These are phyloP conservation scores for Tetrapedia diversipes DNA, from an alignment of 2,888 invertebrate genomes.

Conservation along the genomic window DNA sequence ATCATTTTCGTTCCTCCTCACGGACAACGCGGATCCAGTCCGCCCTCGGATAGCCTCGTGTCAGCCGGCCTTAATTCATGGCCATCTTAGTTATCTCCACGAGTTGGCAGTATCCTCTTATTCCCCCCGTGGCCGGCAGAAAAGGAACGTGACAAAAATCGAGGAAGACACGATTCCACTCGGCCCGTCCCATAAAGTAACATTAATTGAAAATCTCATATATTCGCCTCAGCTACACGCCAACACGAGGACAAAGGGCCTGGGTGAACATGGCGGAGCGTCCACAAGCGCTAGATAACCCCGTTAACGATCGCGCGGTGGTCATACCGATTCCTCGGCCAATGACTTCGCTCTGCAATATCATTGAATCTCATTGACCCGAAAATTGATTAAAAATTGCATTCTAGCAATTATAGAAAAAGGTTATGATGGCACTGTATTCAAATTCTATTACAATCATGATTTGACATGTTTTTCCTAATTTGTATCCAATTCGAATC, in stretches of 20 bases:
- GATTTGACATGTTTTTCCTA: no score
- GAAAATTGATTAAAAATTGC: background rate
- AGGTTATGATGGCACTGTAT: background rate
- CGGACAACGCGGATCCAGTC: conserved; percentile 54
- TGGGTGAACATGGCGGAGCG: conserved; percentile 16
- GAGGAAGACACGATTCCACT: conserved; percentile 41
- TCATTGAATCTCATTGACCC: background rate
- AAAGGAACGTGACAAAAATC: conserved; percentile 47
- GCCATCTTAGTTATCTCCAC: conserved; percentile 66
- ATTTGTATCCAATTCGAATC: no score
- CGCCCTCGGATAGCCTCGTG: conserved; percentile 57
- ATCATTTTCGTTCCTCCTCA: conserved; percentile 46
- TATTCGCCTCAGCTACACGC: conserved; percentile 32
- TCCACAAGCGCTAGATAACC: conserved; percentile 32
- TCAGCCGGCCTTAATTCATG: conserved; percentile 68
- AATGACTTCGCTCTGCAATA: no score
- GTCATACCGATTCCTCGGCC: background rate
- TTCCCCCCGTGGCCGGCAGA: conserved; percentile 32
- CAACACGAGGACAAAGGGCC: conserved; percentile 36
- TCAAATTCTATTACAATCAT: background rate
- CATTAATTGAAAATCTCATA: conserved; percentile 68
- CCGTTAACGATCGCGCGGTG: conserved; percentile 33
- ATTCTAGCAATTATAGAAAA: background rate
- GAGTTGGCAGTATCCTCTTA: conserved; percentile 53
- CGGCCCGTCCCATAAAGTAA: conserved; percentile 58